Evolutionary conservation across 2,888 invertebrate species (phyloP).

Genomic region (Argyresthia albistria): DNA sequence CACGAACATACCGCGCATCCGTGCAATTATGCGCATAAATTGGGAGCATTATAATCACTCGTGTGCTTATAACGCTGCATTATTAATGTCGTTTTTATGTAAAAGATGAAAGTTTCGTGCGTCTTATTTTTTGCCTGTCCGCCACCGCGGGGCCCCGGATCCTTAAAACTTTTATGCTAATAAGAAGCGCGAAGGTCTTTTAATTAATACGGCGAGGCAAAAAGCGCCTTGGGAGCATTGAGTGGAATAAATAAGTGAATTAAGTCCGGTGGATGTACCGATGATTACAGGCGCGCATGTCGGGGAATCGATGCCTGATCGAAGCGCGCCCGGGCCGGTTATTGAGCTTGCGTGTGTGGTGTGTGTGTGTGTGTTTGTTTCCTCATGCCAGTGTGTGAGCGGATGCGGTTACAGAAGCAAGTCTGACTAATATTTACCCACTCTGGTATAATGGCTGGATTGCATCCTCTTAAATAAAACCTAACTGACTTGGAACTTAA

Average conservation of each 20-base stretch:
- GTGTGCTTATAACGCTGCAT: conserved; percentile 6
- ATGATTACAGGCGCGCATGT: conserved; percentile 34
- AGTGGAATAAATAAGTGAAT: conserved; percentile 2
- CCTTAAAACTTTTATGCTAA: conserved; percentile 3
- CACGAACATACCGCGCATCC: conserved; percentile 7
- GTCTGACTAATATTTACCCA: conserved; percentile 20
- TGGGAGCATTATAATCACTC: conserved; percentile 6
- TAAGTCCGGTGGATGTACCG: conserved; percentile 10
- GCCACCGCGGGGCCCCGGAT: not conserved
- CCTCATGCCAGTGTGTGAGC: conserved; percentile 9
- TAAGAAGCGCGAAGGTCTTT: conserved; percentile 3
- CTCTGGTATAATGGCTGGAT: conserved; percentile 9
- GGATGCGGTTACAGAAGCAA: conserved; percentile 34
- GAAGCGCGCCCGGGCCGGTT: conserved; percentile 34
- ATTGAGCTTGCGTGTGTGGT: conserved; percentile 15
- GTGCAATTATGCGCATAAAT: conserved; percentile 14
- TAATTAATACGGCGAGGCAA: conserved; percentile 3
- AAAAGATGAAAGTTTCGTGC: conserved; percentile 3
- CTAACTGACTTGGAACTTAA: no score
- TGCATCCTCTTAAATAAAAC: not conserved
- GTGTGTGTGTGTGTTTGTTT: not conserved
- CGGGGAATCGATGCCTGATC: conserved; percentile 53
- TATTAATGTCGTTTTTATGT: conserved; percentile 6
- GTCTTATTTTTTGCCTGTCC: conserved; percentile 3
- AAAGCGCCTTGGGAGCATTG: not conserved